Evolutionary conservation across 1,140 invertebrate species (phyloP).

Genomic region (Wiebesia pumilae): DNA sequence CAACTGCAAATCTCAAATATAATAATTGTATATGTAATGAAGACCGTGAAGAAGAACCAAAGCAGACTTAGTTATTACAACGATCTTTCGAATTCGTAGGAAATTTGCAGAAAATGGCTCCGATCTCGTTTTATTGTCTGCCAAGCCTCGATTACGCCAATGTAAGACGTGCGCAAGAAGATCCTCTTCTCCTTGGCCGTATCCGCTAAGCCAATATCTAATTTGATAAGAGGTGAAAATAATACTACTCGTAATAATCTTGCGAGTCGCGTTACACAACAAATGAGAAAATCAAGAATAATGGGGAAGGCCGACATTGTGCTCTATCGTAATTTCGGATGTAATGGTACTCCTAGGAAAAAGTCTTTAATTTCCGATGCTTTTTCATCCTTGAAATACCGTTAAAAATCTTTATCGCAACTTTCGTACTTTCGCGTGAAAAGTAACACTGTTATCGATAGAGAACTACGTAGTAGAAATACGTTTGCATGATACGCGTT

Average conservation of each 20-base stretch:
- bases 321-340: conserved; percentile 12
- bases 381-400: not conserved
- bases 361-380: not conserved
- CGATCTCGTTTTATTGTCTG: conserved; percentile 38
- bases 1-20: not conserved
- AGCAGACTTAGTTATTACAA: not conserved
- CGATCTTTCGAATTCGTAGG: conserved; percentile 22
- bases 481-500: too few relatives aligned
- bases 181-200: not conserved
- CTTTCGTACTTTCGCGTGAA: not conserved
- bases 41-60: not conserved
- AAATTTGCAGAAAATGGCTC: conserved; percentile 37
- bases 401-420: not conserved
- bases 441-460: not conserved
- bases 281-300: conserved; percentile 44
- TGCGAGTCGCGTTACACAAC: conserved; percentile 41
- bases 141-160: conserved; percentile 14
- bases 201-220: conserved; percentile 51
- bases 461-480: not conserved
- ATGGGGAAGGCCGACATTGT: not conserved
- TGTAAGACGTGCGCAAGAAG: conserved; percentile 30
- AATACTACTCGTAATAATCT: conserved; percentile 31
- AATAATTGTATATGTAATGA: not conserved
- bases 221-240: conserved; percentile 52
- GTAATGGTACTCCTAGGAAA: conserved; percentile 35